Evolutionary conservation across 2,113 vertebrate species (phyloP).

Genomic region (Chiloscyllium plagiosum): DNA sequence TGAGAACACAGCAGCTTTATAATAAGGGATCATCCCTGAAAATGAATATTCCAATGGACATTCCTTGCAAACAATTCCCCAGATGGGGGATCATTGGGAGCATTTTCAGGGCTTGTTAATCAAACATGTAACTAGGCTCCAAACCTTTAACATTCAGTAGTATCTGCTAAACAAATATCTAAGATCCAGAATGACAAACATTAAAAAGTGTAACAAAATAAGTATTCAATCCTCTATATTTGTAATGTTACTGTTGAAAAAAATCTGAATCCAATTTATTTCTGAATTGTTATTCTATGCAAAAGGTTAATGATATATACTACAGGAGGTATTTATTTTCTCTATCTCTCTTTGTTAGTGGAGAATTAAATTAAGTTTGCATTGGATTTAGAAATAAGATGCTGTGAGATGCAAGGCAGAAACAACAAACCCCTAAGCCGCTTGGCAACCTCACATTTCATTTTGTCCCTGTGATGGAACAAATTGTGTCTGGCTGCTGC

Average conservation of each 20-base stretch:
- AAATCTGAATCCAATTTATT: not conserved
- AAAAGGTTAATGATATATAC: not conserved
- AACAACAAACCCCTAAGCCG: too few species aligned
- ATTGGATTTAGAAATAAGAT: not conserved
- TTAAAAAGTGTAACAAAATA: not conserved
- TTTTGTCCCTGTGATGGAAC: not conserved
- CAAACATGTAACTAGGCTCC: not conserved
- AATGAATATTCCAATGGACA: not conserved
- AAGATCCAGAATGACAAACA: not conserved
- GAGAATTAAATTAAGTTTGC: slow-evolving; percentile 3
- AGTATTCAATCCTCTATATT: not conserved
- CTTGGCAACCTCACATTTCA: not conserved
- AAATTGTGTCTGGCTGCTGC: not conserved
- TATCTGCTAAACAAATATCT: not conserved
- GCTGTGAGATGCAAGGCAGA: not conserved
- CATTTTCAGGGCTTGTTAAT: not conserved
- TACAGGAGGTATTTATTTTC: not conserved
- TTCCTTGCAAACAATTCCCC: not conserved
- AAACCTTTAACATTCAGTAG: not conserved
- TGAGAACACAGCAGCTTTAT: not conserved
- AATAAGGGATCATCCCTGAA: not conserved
- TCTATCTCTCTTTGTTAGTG: not conserved
- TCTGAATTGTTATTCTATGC: not conserved
- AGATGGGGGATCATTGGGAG: not conserved
- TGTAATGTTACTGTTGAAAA: not conserved